phyloP scores from a whole-genome alignment of 2,888 invertebrate genomes.

The Dendrolimus houi region DNA sequence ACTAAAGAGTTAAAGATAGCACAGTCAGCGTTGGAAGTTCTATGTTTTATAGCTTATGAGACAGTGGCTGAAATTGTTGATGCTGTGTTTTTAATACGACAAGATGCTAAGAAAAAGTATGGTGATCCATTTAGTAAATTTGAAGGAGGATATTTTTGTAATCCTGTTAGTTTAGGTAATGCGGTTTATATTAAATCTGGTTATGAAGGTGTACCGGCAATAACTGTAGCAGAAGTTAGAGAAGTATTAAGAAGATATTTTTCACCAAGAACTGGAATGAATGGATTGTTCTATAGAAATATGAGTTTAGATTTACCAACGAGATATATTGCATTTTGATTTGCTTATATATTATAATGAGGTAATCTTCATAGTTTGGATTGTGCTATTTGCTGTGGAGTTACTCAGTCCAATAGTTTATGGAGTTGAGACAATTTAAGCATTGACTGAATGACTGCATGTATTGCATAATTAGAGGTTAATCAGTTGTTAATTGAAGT shows the following conservation, averaged over 20 bases:
- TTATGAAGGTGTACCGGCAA: slow-evolving; percentile 80
- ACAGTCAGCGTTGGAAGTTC: slow-evolving; percentile 82
- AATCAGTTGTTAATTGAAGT: too few species aligned
- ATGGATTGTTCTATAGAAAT: slow-evolving; percentile 64
- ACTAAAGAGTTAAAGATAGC: slow-evolving; percentile 78
- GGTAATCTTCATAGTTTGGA: too few species aligned
- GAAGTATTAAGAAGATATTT: slow-evolving; percentile 88
- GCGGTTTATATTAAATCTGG: slow-evolving; percentile 75
- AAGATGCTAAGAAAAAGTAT: slow-evolving; percentile 81
- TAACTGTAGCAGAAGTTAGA: slow-evolving; percentile 87
- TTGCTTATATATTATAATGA: neutral
- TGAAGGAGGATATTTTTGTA: slow-evolving; percentile 79
- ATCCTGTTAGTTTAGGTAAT: slow-evolving; percentile 75
- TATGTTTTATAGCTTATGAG: slow-evolving; percentile 92
- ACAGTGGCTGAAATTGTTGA: slow-evolving; percentile 93
- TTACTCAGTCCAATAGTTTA: too few species aligned
- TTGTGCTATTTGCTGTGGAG: too few species aligned
- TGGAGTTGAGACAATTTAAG: too few species aligned
- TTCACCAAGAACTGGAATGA: slow-evolving; percentile 77
- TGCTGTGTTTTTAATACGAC: slow-evolving; percentile 86
- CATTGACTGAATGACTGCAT: too few species aligned
- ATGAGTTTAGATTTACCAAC: slow-evolving; percentile 59
- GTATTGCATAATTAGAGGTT: too few species aligned
- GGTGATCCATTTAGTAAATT: slow-evolving; percentile 84
- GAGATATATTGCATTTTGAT: slow-evolving; percentile 47